phyloP scores from a whole-genome alignment of 2,888 invertebrate species.

The Schizaphis graminum region DNA sequence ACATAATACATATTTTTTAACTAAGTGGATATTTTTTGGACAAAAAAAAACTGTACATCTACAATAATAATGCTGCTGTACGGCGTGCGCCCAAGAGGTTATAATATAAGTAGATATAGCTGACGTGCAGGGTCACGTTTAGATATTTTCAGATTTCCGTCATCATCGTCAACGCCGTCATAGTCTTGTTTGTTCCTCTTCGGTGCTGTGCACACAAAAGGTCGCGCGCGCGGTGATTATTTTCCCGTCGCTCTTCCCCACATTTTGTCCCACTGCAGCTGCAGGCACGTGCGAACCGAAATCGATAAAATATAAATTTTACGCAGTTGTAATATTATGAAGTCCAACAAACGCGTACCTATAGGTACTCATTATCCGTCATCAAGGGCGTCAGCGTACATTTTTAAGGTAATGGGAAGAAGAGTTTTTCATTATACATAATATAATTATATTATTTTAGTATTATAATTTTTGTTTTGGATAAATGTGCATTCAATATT shows the following conservation, averaged over 20 bases:
- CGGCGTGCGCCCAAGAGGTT: background rate
- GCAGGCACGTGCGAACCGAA: background rate
- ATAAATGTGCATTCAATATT: background rate
- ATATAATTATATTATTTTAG: background rate
- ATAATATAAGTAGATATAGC: background rate
- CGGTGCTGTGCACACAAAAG: background rate
- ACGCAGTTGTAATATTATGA: background rate
- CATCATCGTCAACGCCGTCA: background rate
- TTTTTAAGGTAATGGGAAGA: background rate
- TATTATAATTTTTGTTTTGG: background rate
- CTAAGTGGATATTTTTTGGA: constrained; percentile 35
- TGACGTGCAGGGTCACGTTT: background rate
- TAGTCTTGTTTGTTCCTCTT: background rate
- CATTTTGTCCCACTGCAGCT: background rate
- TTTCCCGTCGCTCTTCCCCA: background rate
- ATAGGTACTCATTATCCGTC: background rate
- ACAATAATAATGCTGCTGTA: background rate
- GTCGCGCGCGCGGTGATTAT: background rate
- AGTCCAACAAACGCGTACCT: background rate
- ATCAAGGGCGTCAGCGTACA: background rate
- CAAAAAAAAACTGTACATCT: background rate
- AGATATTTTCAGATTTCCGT: constrained; percentile 21
- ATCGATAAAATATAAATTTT: constrained; percentile 40
- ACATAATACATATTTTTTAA: background rate
- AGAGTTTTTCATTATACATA: background rate